Evolutionary conservation across 2,797 vertebrate species (phyloP), one percentile per base, ranked within the genome.

Genomic region (Ispidina lecontei): DNA sequence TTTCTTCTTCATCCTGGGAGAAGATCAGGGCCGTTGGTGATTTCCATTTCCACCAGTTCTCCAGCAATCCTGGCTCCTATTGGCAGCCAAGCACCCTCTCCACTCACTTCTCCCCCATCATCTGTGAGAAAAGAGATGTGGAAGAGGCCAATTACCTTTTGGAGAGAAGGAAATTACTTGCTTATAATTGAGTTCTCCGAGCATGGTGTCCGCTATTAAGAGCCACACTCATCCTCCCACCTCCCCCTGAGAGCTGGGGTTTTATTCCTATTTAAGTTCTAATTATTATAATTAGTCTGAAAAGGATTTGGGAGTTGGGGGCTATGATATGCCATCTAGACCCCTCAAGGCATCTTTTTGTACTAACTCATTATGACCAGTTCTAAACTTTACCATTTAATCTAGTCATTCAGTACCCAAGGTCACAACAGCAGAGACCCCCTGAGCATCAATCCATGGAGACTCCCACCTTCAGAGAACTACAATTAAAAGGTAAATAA

Each of bases 251-350:
- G 93, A 93, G 73, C 46, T 87, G 60, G 70, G 81, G 90, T 93
- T 84, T 95, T 95, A 96, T 93, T 96, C 90, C 94, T 91, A 85
- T 94, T 95, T 96, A 93, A 96, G 92, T 96, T 90, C 92, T 92
- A 94, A 94, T 80, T 73, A 91, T 94, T 89, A 94, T 94, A 96
- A 95, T 82, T 93, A 94, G 87, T 91, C 92, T 84, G 84, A 94
- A 94, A 94, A 84, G 87, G 93, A 95, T 95, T 96, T 96, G 94
- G 95, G 96, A 96, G 96, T 96, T 96, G 74, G 95, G 95, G 93
- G 94, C 91, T 95, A 91, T 19, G 77, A 85, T 89, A 87, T 93
- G 91, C 93, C 91, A 86, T 88, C 84, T 74, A 87, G 91, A 94
- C 86, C 91, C 94, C 94, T 87, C 46, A 56, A 89, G 92, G 91